phyloP scores from a whole-genome alignment of 2,888 invertebrate genomes.

The Drosophila vallismaia region DNA sequence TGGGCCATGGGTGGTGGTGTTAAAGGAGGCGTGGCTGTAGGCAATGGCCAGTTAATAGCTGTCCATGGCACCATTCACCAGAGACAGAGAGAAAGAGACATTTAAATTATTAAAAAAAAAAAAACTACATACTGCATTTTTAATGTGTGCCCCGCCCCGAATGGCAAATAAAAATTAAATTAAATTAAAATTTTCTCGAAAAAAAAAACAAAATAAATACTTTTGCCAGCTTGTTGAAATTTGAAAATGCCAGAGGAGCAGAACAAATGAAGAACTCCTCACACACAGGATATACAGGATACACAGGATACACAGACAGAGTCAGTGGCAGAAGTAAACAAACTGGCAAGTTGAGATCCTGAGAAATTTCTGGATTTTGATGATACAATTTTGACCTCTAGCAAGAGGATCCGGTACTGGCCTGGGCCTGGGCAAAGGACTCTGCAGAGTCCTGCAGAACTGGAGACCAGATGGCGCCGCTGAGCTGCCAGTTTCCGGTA shows the following conservation, averaged over 20 bases:
- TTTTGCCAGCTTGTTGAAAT: conserved; percentile 34
- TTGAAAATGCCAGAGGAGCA: conserved; percentile 3
- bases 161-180: conserved; percentile 65
- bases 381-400: conserved; percentile 37
- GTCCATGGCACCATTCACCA: conserved; percentile 5
- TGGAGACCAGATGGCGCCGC: conserved; percentile 23
- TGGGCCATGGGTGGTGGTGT: neutral
- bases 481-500: conserved; percentile 17
- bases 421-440: too few species aligned
- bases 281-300: too few species aligned
- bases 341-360: neutral
- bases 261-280: too few species aligned
- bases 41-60: conserved; percentile 43
- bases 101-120: conserved; percentile 52
- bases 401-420: conserved; percentile 5
- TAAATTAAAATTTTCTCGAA: conserved; percentile 59
- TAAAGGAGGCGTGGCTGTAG: conserved; percentile 33
- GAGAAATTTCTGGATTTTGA: neutral
- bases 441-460: conserved; percentile 3
- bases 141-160: conserved; percentile 62
- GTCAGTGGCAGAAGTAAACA: neutral
- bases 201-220: conserved; percentile 17
- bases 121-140: conserved; percentile 59
- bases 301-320: neutral
- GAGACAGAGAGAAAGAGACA: conserved; percentile 23